phyloP scores from a whole-genome alignment of 1,140 invertebrate genomes.

The Tenebrio molitor region DNA sequence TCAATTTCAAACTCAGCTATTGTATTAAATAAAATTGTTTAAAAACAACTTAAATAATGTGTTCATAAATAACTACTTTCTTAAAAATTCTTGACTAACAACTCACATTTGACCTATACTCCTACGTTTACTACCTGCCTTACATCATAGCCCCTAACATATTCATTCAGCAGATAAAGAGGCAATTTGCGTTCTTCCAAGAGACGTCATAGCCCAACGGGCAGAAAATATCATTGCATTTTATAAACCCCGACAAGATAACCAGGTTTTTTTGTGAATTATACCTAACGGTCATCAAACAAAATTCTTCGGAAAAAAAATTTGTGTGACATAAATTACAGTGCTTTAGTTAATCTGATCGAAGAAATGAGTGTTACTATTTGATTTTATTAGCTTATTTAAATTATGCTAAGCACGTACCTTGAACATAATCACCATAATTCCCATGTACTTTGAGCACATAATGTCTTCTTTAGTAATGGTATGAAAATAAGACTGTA shows the following conservation, averaged over 20 bases:
- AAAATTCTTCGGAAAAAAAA: no score
- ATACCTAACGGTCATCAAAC: no score
- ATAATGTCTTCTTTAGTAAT: slow-evolving; percentile 38
- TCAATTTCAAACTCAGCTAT: slow-evolving; percentile 24
- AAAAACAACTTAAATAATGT: slow-evolving; percentile 65
- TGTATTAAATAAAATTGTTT: slow-evolving; percentile 42
- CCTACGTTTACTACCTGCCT: slow-evolving; percentile 49
- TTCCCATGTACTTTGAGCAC: slow-evolving; percentile 9
- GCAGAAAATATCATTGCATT: neutral
- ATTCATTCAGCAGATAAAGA: slow-evolving; percentile 47
- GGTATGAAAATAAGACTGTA: neutral
- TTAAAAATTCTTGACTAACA: slow-evolving; percentile 49
- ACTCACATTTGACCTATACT: slow-evolving; percentile 49
- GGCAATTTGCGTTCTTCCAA: slow-evolving; percentile 48
- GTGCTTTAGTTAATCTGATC: neutral
- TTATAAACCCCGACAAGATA: neutral
- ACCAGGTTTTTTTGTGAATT: neutral
- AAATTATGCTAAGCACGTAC: slow-evolving; percentile 3
- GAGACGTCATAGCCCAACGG: slow-evolving; percentile 25
- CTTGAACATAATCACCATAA: slow-evolving; percentile 22
- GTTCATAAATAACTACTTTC: slow-evolving; percentile 50
- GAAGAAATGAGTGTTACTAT: neutral
- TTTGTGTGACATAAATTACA: no score
- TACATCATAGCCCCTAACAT: slow-evolving; percentile 47
- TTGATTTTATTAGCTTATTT: neutral